Conservation (phyloP, 1,140 invertebrate genomes). For the Cyrtorhinus lividipennis region DNA sequence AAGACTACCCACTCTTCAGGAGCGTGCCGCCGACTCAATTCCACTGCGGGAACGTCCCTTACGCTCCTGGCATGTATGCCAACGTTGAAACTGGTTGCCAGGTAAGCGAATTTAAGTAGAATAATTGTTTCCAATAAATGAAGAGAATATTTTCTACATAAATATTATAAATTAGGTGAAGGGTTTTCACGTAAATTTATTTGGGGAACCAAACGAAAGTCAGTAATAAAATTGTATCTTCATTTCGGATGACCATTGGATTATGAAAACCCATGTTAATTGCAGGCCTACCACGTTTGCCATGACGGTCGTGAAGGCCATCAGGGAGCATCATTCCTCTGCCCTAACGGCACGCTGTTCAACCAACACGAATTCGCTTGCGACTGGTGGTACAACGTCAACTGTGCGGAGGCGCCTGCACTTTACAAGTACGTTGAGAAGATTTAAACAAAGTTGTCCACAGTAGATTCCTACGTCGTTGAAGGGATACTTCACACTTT, state of each 20-base stretch:
- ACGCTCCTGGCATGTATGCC: slow-evolving; percentile 69
- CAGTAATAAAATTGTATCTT: no score
- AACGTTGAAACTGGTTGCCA: slow-evolving; percentile 75
- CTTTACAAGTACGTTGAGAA: slow-evolving; percentile 44
- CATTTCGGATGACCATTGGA: no score
- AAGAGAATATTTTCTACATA: no score
- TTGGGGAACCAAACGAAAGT: no score
- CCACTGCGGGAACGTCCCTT: slow-evolving; percentile 56
- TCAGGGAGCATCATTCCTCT: slow-evolving; percentile 66
- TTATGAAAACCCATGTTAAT: no score
- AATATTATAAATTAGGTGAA: no score
- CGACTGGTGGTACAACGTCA: slow-evolving; percentile 88
- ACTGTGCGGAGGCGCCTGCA: slow-evolving; percentile 50
- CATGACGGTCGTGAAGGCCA: slow-evolving; percentile 67
- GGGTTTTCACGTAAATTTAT: no score
- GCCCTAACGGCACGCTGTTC: slow-evolving; percentile 77
- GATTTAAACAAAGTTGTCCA: no score
- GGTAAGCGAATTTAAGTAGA: slow-evolving; percentile 39
- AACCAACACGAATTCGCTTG: slow-evolving; percentile 75
- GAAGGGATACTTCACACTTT: no score
- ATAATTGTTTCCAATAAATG: no score
- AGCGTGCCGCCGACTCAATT: slow-evolving; percentile 60
- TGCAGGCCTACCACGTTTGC: slow-evolving; percentile 70
- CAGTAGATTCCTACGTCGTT: no score
- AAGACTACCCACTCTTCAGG: slow-evolving; percentile 65